Evolutionary conservation across 1,140 invertebrate species (phyloP).

Genomic region (Harpegnathos saltator): DNA sequence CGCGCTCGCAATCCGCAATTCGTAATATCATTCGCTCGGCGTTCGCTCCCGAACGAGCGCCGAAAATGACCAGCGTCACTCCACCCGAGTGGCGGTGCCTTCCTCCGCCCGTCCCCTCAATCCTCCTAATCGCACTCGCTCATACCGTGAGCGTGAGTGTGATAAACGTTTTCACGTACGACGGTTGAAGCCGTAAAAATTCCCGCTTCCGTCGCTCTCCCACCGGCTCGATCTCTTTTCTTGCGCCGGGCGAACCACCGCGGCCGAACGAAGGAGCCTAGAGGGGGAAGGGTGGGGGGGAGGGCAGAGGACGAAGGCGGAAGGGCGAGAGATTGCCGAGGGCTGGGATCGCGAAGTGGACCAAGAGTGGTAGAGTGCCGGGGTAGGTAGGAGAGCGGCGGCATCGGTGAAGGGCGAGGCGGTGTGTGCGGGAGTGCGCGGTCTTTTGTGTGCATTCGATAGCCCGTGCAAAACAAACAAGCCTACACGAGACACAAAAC

Average conservation of each 20-base stretch:
- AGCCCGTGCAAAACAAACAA: conserved; percentile 78
- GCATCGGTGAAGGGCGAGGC: too few relatives aligned
- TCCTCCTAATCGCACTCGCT: too few relatives aligned
- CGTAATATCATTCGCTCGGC: too few relatives aligned
- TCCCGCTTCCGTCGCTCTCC: conserved; percentile 13
- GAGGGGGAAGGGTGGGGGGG: background rate
- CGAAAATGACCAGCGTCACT: too few relatives aligned
- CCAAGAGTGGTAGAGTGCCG: background rate
- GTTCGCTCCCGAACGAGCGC: too few relatives aligned
- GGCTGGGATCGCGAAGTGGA: conserved; percentile 34
- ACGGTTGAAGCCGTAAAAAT: conserved; percentile 42
- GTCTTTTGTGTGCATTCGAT: conserved; percentile 78
- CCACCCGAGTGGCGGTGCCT: too few relatives aligned
- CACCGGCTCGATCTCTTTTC: conserved; percentile 32
- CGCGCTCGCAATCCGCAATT: too few relatives aligned
- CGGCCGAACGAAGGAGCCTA: background rate
- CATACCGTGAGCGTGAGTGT: too few relatives aligned
- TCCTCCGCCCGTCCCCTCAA: too few relatives aligned
- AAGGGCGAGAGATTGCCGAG: conserved; percentile 43
- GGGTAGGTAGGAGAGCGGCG: too few relatives aligned
- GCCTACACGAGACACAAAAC: conserved; percentile 75
- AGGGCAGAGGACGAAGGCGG: too few relatives aligned
- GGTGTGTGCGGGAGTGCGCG: background rate
- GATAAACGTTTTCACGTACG: conserved; percentile 18
- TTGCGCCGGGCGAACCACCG: conserved; percentile 15